phyloP scores from a whole-genome alignment of 2,113 vertebrate genomes.

The Piliocolobus tephrosceles region DNA sequence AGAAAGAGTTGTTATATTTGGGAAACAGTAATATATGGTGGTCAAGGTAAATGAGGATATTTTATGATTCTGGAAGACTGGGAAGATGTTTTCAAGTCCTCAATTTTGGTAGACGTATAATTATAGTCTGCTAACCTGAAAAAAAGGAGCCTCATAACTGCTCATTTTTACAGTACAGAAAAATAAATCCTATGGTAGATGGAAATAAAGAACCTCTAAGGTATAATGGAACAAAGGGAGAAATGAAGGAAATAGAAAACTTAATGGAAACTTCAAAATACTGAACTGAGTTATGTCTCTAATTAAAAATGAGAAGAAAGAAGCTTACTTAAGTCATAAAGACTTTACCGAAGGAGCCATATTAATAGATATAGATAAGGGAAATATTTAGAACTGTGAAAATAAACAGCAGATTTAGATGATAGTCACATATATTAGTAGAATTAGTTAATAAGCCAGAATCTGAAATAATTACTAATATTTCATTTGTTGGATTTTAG shows the following conservation, averaged over 20 bases:
- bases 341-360: neutral
- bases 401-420: slow-evolving; percentile 14
- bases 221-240: neutral
- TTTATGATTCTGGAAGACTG: neutral
- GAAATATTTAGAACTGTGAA: neutral
- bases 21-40: neutral
- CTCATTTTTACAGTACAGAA: neutral
- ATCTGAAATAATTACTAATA: neutral
- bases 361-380: neutral
- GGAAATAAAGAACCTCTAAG: neutral
- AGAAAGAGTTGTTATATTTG: slow-evolving; percentile 18
- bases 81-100: neutral
- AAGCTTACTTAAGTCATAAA: slow-evolving; percentile 6
- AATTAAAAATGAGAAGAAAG: slow-evolving; percentile 30
- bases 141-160: neutral
- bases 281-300: neutral
- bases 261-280: neutral
- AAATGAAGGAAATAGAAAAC: neutral
- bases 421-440: neutral
- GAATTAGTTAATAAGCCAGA: neutral
- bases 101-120: neutral
- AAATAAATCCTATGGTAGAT: neutral
- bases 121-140: neutral
- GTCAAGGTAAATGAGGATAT: neutral
- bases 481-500: neutral